Evolutionary conservation across 1,140 invertebrate genomes (phyloP).

Genomic region (Amphibalanus amphitrite): DNA sequence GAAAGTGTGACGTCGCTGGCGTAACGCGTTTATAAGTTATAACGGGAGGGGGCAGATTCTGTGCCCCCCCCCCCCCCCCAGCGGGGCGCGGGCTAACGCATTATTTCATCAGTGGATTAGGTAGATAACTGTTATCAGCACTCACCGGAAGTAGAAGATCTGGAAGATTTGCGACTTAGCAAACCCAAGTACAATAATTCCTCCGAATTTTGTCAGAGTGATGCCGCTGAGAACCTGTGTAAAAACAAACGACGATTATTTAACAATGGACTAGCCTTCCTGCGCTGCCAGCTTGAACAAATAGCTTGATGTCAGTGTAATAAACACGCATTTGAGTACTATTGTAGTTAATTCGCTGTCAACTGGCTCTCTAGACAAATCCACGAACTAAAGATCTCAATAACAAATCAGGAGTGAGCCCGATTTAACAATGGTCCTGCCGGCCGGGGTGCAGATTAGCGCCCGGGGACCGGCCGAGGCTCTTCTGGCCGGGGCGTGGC

Average conservation of each 20-base stretch:
- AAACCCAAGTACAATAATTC: slow-evolving; percentile 69
- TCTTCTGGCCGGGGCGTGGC: background rate
- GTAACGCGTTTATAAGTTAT: too few species aligned
- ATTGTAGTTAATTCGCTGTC: background rate
- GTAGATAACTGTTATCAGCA: background rate
- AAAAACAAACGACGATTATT: too few species aligned
- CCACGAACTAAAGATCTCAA: background rate
- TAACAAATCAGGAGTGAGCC: too few species aligned
- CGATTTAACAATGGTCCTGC: too few species aligned
- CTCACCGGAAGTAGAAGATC: slow-evolving; percentile 64
- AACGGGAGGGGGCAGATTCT: too few species aligned
- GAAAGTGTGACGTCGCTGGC: too few species aligned
- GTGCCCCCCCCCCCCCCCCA: too few species aligned
- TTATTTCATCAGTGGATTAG: background rate
- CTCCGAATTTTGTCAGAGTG: slow-evolving; percentile 78
- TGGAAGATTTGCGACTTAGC: slow-evolving; percentile 81
- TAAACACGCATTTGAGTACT: background rate
- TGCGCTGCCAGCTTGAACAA: too few species aligned
- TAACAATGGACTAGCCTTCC: too few species aligned
- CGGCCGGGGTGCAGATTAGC: too few species aligned
- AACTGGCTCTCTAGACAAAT: background rate
- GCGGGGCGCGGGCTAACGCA: background rate
- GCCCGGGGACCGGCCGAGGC: too few species aligned
- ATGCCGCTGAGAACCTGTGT: slow-evolving; percentile 71
- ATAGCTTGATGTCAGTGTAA: too few species aligned